Evolutionary conservation across 2,888 invertebrate species (phyloP), one percentile per base, ranked within the genome.

Genomic region (Gisinianus flammeolus): DNA sequence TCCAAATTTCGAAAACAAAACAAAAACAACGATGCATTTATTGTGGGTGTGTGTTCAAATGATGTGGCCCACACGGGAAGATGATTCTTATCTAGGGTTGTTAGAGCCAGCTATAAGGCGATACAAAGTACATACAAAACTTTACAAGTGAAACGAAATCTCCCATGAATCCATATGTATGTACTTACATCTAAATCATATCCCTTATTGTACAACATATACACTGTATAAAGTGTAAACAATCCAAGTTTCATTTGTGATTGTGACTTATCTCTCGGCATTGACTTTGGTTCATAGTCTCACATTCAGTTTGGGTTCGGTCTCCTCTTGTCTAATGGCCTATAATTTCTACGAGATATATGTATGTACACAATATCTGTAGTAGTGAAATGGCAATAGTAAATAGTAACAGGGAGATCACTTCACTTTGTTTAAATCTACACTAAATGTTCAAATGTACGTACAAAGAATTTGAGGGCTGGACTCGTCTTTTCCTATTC

Each of bases 101-200:
- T 58, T 24, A 8, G 22, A 26, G 4, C 26, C n/a, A n/a, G n/a
- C n/a, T n/a, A n/a, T n/a, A n/a, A n/a, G n/a, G n/a, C n/a, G n/a
- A n/a, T 62, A 26, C 62, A 62, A 24, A 24, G 56, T 8, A 58
- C 8, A 54, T 16, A n/a, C 24, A 62, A 26, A 62, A 26, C 12
- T 5, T 62, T 26, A 26, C 6, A 62, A 62, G 44, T 62, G 62
- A 62, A 54, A 62, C 28, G 62, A 24, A 62, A 62, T 62, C 62
- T 62, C 26, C 19, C 44, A 16, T 35, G 35, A 3, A 62, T 24
- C 22, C 58, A 6, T 22, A 6, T 22, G 6, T 22, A 6, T 22
- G 24, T 22, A 22, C 58, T 22, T n/a, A 10, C 10, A 58, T n/a
- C 1, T n/a, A n/a, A n/a, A n/a, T n/a, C n/a, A n/a, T n/a, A n/a